Base-by-base conservation (phyloP, 2,113 vertebrate genomes). In the Clupea harengus region DNA sequence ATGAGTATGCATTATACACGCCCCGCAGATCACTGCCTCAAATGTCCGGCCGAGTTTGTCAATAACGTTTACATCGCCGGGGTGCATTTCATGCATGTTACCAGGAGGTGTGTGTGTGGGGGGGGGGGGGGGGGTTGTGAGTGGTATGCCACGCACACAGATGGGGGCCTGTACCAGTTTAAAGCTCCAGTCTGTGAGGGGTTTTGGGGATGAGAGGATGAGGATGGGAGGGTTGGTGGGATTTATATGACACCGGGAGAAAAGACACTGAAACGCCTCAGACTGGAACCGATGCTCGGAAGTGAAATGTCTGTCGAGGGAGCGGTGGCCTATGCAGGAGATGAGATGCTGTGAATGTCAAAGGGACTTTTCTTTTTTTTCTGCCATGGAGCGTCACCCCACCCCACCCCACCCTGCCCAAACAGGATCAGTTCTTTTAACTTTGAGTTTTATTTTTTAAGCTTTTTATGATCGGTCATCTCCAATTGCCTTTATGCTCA, bases 11-110 rank as follows among this genome's bases (percentile, higher is more conserved):
- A 93, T 93, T 90, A 92, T 91, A 89, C 88, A 81, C 89, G 83
- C 81, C 88, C 92, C 89, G 88, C 92, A 92, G 92, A 91, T 95
- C 92, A 91, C 92, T 90, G 92, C 92, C 93, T 89, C 86, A 92
- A 93, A 94, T 91, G 94, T 95, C 94, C 95, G 91, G 93, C 92
- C 91, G 90, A 91, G 92, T 95, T 95, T 95, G 94, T 95, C 94
- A 94, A 94, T 95, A 95, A 92, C 88, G 91, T 93, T 95, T 91
- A 93, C 91, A 93, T 94, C 92, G 89, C 67, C 67, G 86, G 84
- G 90, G 84, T 86, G 90, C 90, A 92, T 92, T 94, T 94, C 93
- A 94, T 81, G 90, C 92, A 89, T 88, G 93, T 95, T 94, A 94
- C 91, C 86, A 64, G 86, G 32, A n/a, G 60, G 44, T 86, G 45